Evolutionary conservation across 2,888 invertebrate genomes (phyloP), one percentile per base, ranked within the genome.

Genomic region (Nasonia oneida): DNA sequence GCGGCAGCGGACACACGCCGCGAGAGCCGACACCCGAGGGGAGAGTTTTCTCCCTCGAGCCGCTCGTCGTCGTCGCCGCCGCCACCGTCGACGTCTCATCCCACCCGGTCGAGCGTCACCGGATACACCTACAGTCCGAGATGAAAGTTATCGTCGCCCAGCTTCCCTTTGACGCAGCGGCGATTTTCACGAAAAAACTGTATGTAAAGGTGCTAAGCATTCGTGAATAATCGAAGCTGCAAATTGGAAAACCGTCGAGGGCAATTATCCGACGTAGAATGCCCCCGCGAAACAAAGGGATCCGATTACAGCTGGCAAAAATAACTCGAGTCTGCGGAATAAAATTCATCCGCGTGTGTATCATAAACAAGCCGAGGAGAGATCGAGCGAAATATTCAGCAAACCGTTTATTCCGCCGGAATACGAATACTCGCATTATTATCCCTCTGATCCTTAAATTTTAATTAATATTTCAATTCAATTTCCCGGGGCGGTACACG

Each of bases 81-180:
- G 33, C 75, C 81, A 74, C 53, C 82, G 79, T 29, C 70, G 64
- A 71, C 81, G 82, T 88, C 89, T 88, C 89, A 89, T 89, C 89
- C 47, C 75, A 87, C 18, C 39, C 79, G 53, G 42, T 85, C 74
- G 42, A 50, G 87, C 89, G 88, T 8, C 3, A 64, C 12, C 8
- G 18, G 37, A 37, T 71, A 18, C 37, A 71, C 6, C 47, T 90
- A 90, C 90, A 90, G 90, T 90, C 90, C 88, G 77, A 83, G 88
- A 86, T 83, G 89, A 89, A 90, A 90, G 89, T 90, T 90, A 88
- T 88, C 90, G 87, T 89, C 83, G 29, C 61, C 18, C 4, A 53
- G 1, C 53, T 53, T 5, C 15, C 53, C 18, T 53, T 53, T 61
- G n/a, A 57, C 15, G 5, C 4, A 57, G 4, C 6, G 1, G 4